Percentiles rank a stretch among this genome's conserved stretches.
These are phyloP conservation scores for Octopus sinensis DNA, from an alignment of 1,140 invertebrate genomes.

Conservation along the genomic window DNA sequence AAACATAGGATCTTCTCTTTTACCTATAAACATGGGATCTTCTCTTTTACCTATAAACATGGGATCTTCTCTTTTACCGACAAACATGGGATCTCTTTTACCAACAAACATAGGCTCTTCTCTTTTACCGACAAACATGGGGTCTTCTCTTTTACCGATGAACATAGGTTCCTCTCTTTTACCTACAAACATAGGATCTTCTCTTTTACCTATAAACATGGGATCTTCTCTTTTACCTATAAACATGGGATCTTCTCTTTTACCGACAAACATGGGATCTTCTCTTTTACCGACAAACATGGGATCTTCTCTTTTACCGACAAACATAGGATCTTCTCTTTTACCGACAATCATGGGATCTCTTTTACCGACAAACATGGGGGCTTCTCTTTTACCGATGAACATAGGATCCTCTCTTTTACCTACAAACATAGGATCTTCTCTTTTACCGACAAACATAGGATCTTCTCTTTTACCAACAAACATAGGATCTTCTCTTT, in stretches of 20 bases:
- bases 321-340: background rate
- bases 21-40: conserved; percentile 13
- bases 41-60: conserved; percentile 4
- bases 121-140: background rate
- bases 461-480: conserved; percentile 23
- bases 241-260: background rate
- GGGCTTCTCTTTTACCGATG: conserved; percentile 22
- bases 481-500: conserved; percentile 22
- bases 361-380: conserved; percentile 24
- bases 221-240: background rate
- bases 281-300: background rate
- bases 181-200: background rate
- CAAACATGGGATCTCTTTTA: background rate
- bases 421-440: conserved; percentile 26
- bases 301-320: background rate
- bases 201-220: background rate
- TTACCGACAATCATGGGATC: background rate
- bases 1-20: conserved; percentile 9
- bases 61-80: background rate
- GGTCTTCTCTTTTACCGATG: background rate
- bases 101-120: background rate
- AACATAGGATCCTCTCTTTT: conserved; percentile 21
- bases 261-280: background rate
- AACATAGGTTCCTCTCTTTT: background rate
- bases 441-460: conserved; percentile 21